phyloP scores from a whole-genome alignment of 2,888 invertebrate species.

The Zaprionus lineosus region DNA sequence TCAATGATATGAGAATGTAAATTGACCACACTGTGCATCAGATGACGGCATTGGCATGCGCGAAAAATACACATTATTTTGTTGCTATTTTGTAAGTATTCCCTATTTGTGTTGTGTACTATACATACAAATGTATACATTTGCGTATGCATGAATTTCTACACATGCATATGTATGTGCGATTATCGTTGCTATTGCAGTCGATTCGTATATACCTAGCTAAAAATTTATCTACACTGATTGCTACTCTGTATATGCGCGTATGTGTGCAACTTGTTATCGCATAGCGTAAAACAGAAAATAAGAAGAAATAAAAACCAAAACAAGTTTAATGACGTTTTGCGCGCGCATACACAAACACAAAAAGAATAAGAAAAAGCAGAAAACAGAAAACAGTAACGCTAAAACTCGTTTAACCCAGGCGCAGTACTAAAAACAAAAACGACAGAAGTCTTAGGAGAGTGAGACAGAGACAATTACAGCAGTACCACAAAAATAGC shows the following conservation, averaged over 20 bases:
- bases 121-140: slow-evolving; percentile 4
- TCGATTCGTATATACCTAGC: slow-evolving; percentile 54
- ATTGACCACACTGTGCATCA: slow-evolving; percentile 57
- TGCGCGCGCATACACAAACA: slow-evolving; percentile 63
- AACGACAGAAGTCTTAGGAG: slow-evolving; percentile 5
- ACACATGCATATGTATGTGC: slow-evolving; percentile 3
- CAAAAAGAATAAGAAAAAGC: slow-evolving; percentile 31
- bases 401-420: slow-evolving; percentile 44
- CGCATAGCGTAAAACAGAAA: slow-evolving; percentile 70
- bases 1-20: too few relatives aligned
- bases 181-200: slow-evolving; percentile 38
- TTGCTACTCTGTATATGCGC: slow-evolving; percentile 54
- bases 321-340: slow-evolving; percentile 80
- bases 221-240: slow-evolving; percentile 64
- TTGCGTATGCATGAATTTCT: slow-evolving; percentile 4
- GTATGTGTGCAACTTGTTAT: slow-evolving; percentile 72
- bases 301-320: slow-evolving; percentile 63
- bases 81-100: slow-evolving; percentile 5
- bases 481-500: slow-evolving; percentile 22
- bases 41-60: slow-evolving; percentile 73
- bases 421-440: slow-evolving; percentile 1
- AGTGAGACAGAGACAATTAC: slow-evolving; percentile 49
- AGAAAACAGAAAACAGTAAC: slow-evolving; percentile 25
- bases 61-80: slow-evolving; percentile 49
- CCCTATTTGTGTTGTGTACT: slow-evolving; percentile 30